Base-by-base conservation (phyloP, 2,113 vertebrate genomes). In the Hylia prasina region DNA sequence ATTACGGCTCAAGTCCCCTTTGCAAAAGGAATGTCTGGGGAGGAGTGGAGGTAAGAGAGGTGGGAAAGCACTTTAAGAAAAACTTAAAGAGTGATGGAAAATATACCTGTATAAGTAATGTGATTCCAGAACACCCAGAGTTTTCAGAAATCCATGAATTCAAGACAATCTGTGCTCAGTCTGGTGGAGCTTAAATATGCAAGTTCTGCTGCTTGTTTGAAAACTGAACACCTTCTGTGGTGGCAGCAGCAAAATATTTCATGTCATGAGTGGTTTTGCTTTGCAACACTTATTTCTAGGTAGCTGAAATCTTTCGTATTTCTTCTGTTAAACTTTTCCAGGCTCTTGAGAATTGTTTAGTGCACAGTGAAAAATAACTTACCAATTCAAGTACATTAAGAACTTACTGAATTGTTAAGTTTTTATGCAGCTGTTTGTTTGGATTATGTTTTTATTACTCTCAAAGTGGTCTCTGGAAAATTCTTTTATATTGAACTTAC, bases 181-280 rank as follows among this genome's bases (percentile, higher is more conserved):
- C 27, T 81, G 20, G 5, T 57, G 37, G 22, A 66, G 10, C 8
- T 64, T 23, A 58, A 68, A 25, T 30, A 15, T 37, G 17, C 3
- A 25, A 69, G 5, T 31, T 73, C 40, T 88, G 9, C 17, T 51
- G 6, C 70, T 56, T 28, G 6, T 61, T 57, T 85, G 31, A 61
- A 91, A 82, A 47, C 45, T 19, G n/a, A 28, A 15, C 4, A 7
- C 2, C 2, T 6, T 83, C 3, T 54, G 5, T 31, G 27, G 17
- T 70, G 37, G 18, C 21, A 78, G 10, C 13, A 33, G 27, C 3
- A 15, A 73, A 85, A 30, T 42, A 54, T 9, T 11, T 35, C n/a
- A 14, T 0, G 0, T 47, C 14, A 8, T 2, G 37, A 33, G 30
- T 11, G 15, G 11, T 65, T 93, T 65, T 44, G 13, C 30, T 65